Base-by-base conservation (phyloP, 1,140 invertebrate species). In the Philotrypesis tridentata region DNA sequence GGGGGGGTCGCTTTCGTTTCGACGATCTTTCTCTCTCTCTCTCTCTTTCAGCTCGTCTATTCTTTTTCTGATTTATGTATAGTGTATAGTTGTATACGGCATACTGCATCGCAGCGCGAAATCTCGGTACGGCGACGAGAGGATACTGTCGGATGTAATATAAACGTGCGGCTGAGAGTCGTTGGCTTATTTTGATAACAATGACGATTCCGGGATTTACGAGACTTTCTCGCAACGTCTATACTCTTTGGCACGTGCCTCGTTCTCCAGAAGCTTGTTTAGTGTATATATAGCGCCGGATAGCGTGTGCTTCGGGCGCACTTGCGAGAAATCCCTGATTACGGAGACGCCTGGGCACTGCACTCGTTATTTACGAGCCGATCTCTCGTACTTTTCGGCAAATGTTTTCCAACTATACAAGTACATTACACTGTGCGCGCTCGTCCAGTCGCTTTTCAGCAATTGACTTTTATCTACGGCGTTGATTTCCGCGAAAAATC, bases 21-120 rank as follows among this genome's bases (percentile, higher is more conserved):
- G 27, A 67, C 63, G 63, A 29, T 67, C 29, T 37, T 21, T 70
- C 48, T 55, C 48, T 55, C 21, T 37, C 33, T 37, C 33, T 5
- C 9, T 37, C 33, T 37, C 4, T 37, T 9, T 3, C 33, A n/a
- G 33, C 33, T 37, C 9, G 6, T 25, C 67, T 37, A 21, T 70
- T 70, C 67, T 70, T n/a, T 70, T 70, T 37, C 40, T 48, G 71
- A 73, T 73, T 73, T 73, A 73, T 73, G 40, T 71, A 48, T 73
- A 73, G 71, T 40, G 33, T 40, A 31, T 4, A 27, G 21, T n/a
- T 37, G 33, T 37, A 37, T 37, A 37, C 9, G 33, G 33, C n/a
- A n/a, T n/a, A n/a, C n/a, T n/a, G n/a, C n/a, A n/a, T n/a, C n/a
- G n/a, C n/a, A n/a, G 70, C 70, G 31, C 70, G 70, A 11, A 23